phyloP scores from a whole-genome alignment of 2,888 invertebrate genomes.

The Microctonus hyperodae region DNA sequence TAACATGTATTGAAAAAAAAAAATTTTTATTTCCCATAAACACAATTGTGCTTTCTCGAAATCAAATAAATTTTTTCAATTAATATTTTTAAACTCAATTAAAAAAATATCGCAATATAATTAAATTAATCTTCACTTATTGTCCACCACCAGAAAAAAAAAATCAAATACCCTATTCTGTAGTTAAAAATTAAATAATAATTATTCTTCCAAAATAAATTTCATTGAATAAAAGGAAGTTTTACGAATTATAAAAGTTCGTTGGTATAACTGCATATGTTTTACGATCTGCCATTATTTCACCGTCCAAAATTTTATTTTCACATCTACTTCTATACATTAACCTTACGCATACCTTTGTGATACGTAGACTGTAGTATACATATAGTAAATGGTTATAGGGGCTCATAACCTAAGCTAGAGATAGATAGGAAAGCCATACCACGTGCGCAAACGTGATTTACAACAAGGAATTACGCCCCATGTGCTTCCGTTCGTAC shows the following conservation, averaged over 20 bases:
- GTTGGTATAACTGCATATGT: not conserved
- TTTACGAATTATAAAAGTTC: not conserved
- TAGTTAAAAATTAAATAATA: not conserved
- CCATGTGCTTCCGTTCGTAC: constrained; percentile 44
- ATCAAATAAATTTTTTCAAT: too few species aligned
- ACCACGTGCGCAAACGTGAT: constrained; percentile 43
- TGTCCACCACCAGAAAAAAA: too few species aligned
- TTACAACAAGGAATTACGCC: constrained; percentile 51
- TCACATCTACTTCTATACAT: not conserved
- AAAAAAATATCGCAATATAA: too few species aligned
- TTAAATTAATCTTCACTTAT: too few species aligned
- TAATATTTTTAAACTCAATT: too few species aligned
- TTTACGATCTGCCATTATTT: not conserved
- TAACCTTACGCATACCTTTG: not conserved
- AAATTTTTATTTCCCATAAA: too few species aligned
- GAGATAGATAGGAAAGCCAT: constrained; percentile 49
- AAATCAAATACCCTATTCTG: too few species aligned
- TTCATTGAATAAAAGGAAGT: not conserved
- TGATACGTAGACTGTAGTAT: not conserved
- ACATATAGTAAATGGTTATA: constrained; percentile 42
- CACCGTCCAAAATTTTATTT: not conserved
- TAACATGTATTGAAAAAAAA: too few species aligned
- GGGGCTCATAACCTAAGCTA: constrained; percentile 47
- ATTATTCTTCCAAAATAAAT: not conserved
- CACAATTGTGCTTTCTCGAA: too few species aligned